Percentiles rank a stretch among this genome's conserved stretches.
phyloP scores from a whole-genome alignment of 2,113 vertebrate species.

The Hiodon alosoides region DNA sequence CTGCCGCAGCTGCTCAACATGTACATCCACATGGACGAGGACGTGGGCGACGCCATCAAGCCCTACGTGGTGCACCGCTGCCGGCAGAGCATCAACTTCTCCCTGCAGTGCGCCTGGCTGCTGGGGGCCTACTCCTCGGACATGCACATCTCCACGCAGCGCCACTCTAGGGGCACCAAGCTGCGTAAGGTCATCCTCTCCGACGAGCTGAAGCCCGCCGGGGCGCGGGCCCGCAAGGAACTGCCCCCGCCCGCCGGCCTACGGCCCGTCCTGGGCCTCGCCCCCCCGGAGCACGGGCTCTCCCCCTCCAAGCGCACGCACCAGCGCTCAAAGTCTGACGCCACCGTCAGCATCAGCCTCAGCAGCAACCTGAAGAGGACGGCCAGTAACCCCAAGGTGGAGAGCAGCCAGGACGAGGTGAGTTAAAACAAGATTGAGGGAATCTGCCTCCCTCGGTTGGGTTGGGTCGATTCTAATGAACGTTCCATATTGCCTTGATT shows the following conservation, averaged over 20 bases:
- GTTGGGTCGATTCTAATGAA: no score
- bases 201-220: conserved; percentile 81
- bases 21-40: conserved; percentile 98
- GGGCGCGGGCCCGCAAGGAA: conserved; percentile 63
- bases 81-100: conserved; percentile 90
- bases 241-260: conserved; percentile 35
- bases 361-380: conserved; percentile 93
- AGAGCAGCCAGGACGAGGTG: conserved; percentile 85
- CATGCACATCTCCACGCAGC: conserved; percentile 96
- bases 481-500: no score
- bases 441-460: no score
- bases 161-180: conserved; percentile 87
- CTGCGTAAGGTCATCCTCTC: conserved; percentile 87
- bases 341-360: conserved; percentile 82
- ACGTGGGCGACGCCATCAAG: conserved; percentile 91
- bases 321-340: conserved; percentile 94
- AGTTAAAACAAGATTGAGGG: no score
- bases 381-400: conserved; percentile 93
- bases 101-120: conserved; percentile 84
- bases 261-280: background rate
- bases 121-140: conserved; percentile 89
- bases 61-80: conserved; percentile 96
- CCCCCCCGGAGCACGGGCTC: conserved; percentile 59
- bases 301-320: conserved; percentile 94
- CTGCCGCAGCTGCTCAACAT: conserved; percentile 93